Evolutionary conservation across 2,888 invertebrate species (phyloP).

Genomic region (Drosophila subsilvestris): DNA sequence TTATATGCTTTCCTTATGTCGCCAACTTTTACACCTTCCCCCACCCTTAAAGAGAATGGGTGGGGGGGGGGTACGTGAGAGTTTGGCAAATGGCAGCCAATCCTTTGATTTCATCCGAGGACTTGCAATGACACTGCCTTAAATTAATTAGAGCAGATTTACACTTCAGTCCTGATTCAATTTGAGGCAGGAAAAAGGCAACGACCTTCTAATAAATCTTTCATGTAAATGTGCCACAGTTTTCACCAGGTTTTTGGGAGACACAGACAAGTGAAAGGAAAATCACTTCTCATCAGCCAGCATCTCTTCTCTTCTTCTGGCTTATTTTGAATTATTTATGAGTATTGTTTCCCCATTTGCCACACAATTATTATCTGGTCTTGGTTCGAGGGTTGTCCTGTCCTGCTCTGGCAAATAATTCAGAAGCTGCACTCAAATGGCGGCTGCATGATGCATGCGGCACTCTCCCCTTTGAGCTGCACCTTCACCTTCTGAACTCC

Average conservation of each 20-base stretch:
- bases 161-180: slow-evolving; percentile 44
- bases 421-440: slow-evolving; percentile 18
- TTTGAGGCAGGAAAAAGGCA: slow-evolving; percentile 38
- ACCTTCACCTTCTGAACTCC: slow-evolving; percentile 4
- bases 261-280: background rate
- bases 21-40: slow-evolving; percentile 35
- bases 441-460: slow-evolving; percentile 21
- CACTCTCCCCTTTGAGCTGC: slow-evolving; percentile 7
- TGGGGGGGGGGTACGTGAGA: slow-evolving; percentile 28
- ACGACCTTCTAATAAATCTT: background rate
- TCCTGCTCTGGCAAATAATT: slow-evolving; percentile 16
- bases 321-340: background rate
- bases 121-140: slow-evolving; percentile 47
- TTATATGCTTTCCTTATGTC: slow-evolving; percentile 70
- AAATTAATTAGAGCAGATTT: slow-evolving; percentile 56
- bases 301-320: background rate
- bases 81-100: slow-evolving; percentile 50
- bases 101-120: slow-evolving; percentile 27
- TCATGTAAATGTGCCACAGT: slow-evolving; percentile 23
- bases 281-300: background rate
- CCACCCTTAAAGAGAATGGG: background rate
- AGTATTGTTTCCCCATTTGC: background rate
- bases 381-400: background rate
- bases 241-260: background rate
- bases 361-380: background rate